Percentiles rank a stretch among this genome's conserved stretches.
Evolutionary conservation across 2,113 vertebrate genomes (phyloP).

Genomic region (Hydropotes inermis): DNA sequence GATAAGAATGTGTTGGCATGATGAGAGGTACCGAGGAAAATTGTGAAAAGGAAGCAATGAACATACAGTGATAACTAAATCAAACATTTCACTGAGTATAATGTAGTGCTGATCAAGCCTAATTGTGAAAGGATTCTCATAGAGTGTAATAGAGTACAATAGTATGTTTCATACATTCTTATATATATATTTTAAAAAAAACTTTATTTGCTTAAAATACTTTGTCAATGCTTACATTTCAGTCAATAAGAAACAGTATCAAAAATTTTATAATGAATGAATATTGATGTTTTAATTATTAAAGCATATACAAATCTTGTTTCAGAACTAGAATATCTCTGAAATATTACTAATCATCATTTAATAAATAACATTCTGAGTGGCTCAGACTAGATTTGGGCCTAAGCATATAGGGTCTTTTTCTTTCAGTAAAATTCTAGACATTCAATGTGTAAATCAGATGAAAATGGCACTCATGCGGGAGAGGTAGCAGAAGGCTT

Average conservation of each 20-base stretch:
- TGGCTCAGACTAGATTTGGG: neutral
- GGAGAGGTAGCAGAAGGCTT: neutral
- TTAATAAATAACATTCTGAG: neutral
- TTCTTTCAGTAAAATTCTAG: neutral
- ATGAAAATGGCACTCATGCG: neutral
- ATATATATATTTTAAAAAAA: neutral
- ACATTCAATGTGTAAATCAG: neutral
- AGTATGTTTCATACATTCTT: neutral
- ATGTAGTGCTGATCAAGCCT: neutral
- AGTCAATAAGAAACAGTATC: neutral
- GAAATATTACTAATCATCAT: neutral
- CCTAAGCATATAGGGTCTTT: neutral
- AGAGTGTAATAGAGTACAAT: neutral
- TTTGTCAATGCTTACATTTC: neutral
- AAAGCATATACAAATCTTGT: neutral
- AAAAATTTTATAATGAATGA: neutral
- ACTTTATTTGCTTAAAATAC: neutral
- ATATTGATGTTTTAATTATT: neutral
- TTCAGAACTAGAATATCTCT: neutral
- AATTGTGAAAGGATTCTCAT: neutral
- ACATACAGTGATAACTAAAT: neutral
- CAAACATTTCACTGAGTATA: neutral
- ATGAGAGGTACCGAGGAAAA: neutral
- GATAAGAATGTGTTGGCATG: neutral
- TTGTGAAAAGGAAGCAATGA: neutral